A percentile compares a stretch with the other conserved stretches of the same genome.
phyloP scores from a whole-genome alignment of 2,797 vertebrate species.

The Carcharodon carcharias region DNA sequence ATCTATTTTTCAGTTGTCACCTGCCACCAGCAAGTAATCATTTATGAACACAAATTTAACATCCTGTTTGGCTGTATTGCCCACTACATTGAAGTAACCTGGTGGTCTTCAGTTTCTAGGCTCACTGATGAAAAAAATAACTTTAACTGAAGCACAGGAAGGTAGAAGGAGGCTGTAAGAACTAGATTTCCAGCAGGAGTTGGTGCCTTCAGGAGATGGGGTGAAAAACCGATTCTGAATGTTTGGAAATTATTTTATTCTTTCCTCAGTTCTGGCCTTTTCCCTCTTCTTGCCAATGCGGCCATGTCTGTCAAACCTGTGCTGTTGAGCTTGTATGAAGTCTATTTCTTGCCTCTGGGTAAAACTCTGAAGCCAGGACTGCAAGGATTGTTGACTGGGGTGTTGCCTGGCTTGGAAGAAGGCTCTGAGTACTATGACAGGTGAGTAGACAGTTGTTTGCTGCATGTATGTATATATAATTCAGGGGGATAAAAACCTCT shows the following conservation, averaged over 20 bases:
- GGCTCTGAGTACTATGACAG: slow-evolving; percentile 97
- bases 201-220: not conserved
- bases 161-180: not conserved
- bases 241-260: slow-evolving; percentile 27
- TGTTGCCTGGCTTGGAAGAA: slow-evolving; percentile 92
- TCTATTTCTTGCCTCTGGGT: slow-evolving; percentile 90
- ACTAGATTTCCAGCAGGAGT: not conserved
- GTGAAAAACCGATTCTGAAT: not conserved
- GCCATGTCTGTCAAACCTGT: slow-evolving; percentile 98
- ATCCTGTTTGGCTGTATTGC: not conserved
- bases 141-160: not conserved
- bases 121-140: not conserved
- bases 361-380: slow-evolving; percentile 95
- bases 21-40: not conserved
- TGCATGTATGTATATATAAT: not conserved
- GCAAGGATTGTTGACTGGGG: slow-evolving; percentile 91
- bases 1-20: not conserved
- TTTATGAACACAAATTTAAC: not conserved
- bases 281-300: slow-evolving; percentile 94
- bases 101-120: not conserved
- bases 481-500: not conserved
- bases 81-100: not conserved
- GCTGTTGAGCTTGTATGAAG: slow-evolving; percentile 88
- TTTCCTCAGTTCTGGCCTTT: slow-evolving; percentile 80
- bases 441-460: slow-evolving; percentile 53